These are phyloP conservation scores for Anniella stebbinsi DNA, from an alignment of 2,797 vertebrate species.

Conservation along the genomic window DNA sequence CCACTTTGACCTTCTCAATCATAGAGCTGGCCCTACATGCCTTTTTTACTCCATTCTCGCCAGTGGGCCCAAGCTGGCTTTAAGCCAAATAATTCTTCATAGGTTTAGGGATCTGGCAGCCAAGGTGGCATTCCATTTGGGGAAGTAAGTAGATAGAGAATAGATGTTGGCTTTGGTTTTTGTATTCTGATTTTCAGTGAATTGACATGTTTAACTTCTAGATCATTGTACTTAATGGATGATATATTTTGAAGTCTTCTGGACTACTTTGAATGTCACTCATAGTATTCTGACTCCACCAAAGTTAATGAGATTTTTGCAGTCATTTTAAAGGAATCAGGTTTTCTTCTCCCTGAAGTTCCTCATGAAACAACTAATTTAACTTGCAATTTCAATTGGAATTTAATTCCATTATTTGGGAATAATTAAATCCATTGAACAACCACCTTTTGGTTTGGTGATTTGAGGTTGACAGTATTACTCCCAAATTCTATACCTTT, in stretches of 20 bases:
- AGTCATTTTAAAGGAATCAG: not conserved
- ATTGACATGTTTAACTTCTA: not conserved
- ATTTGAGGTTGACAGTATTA: not conserved
- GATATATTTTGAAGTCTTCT: not conserved
- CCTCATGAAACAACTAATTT: slow-evolving; percentile 9
- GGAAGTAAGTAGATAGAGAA: not conserved
- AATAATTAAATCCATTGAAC: slow-evolving; percentile 15
- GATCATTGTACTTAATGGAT: not conserved
- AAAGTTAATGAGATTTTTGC: not conserved
- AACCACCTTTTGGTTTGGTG: slow-evolving; percentile 4
- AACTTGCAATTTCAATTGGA: not conserved
- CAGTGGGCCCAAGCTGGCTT: not conserved
- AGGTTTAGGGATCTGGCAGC: not conserved
- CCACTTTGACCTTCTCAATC: not conserved
- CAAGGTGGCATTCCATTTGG: not conserved
- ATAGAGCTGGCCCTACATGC: not conserved
- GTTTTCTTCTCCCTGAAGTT: not conserved
- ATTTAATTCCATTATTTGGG: slow-evolving; percentile 18
- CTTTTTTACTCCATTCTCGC: not conserved
- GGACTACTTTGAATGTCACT: not conserved
- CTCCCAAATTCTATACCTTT: slow-evolving; percentile 22
- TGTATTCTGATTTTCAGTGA: slow-evolving; percentile 10
- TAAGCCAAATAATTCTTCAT: not conserved
- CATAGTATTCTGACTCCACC: not conserved
- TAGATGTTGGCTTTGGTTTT: not conserved